phyloP scores from a whole-genome alignment of 2,113 vertebrate species.

The Edolisoma coerulescens region DNA sequence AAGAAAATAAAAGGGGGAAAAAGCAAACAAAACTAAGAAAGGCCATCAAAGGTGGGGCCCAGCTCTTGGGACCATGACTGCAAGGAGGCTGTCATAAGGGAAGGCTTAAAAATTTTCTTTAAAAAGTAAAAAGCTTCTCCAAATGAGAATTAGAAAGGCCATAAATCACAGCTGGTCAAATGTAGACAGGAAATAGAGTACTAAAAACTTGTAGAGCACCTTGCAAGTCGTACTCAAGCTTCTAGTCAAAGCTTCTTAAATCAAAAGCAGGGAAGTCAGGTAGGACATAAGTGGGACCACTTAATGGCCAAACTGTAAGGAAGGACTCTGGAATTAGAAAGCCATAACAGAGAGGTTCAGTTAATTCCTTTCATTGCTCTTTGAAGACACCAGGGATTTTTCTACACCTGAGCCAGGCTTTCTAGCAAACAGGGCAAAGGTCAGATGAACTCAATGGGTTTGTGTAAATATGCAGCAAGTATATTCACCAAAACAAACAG shows the following conservation, averaged over 20 bases:
- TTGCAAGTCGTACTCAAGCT: not conserved
- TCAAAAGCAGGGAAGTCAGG: not conserved
- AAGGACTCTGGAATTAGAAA: not conserved
- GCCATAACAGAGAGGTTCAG: not conserved
- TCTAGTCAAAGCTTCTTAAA: constrained; percentile 7
- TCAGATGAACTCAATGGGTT: not conserved
- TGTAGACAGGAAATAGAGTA: not conserved
- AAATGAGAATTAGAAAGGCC: not conserved
- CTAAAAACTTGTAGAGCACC: not conserved
- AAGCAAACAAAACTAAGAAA: not conserved
- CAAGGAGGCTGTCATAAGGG: not conserved
- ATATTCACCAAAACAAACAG: not conserved
- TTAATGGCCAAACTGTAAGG: constrained; percentile 29
- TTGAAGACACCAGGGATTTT: not conserved
- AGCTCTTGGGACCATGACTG: not conserved
- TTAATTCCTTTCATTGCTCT: not conserved
- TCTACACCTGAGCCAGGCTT: not conserved
- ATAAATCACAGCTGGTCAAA: not conserved
- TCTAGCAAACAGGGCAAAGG: not conserved
- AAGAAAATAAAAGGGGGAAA: too few relatives aligned
- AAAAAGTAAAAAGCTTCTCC: not conserved
- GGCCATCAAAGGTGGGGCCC: not conserved
- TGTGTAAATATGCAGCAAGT: not conserved
- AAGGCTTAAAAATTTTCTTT: not conserved
- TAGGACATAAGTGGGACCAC: not conserved